Evolutionary conservation across 2,888 invertebrate genomes (phyloP), one percentile per base, ranked within the genome.

Genomic region (Andrena camellia): DNA sequence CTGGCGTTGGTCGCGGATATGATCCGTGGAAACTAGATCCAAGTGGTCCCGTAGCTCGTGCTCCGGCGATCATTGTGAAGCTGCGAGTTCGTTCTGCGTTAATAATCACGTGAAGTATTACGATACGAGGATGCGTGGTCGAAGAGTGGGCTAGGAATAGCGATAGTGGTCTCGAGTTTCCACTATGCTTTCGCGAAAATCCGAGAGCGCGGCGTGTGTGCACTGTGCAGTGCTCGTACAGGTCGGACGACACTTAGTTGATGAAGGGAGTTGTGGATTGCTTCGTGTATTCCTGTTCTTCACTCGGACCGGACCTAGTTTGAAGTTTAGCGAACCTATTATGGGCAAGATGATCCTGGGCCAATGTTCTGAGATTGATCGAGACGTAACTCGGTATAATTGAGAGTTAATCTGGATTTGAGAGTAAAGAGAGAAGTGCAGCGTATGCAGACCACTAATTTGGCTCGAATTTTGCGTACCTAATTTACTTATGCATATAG

Each of bases 161-260:
- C 13, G 23, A 26, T 54, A 42, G 35, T n/a, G 20, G 35, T 29
- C 66, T 73, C 26, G 13, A 48, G 29, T 74, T 60, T 31, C 74
- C n/a, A 48, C 42, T 74, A 67, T 67, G 59, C 31, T 48, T 67
- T 23, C 26, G 59, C n/a, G 74, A 33, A 74, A 48, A 74, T 59
- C 23, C 48, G 59, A 67, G 52, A 7, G 33, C 59, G 20, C 20
- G 64, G n/a, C n/a, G 0, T 69, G 54, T 33, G 20, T 26, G 42
- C 17, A 42, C 17, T 42, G 42, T 13, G 57, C 23, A 23, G 23
- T 13, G 57, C 23, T 26, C 10, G 26, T 0, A 26, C 23, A 26
- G 57, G 26, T 57, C 57, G 23, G 23, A 13, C 13, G 23, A 23
- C 26, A 26, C 23, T 57, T 54, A 54, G 20, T 20, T 20, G 20